Percentiles rank a stretch among this genome's conserved stretches.
Evolutionary conservation across 1,140 invertebrate genomes (phyloP).

Genomic region (Magallana angulata): DNA sequence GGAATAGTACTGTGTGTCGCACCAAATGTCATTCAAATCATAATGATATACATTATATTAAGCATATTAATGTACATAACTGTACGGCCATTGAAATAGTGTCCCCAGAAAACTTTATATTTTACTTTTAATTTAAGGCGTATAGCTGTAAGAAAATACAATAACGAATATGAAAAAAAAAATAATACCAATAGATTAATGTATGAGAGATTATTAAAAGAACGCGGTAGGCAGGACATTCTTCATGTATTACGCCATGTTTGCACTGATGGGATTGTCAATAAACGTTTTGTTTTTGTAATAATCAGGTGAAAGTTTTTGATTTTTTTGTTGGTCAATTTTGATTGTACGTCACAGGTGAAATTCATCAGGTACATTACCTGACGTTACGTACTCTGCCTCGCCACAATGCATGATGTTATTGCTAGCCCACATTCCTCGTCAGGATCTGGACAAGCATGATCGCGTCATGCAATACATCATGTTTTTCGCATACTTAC

Average conservation of each 20-base stretch:
- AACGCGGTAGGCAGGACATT: neutral
- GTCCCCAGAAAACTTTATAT: too few species aligned
- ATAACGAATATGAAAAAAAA: too few species aligned
- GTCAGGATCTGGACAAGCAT: neutral
- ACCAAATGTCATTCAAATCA: neutral
- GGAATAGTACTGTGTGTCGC: neutral
- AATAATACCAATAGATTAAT: too few species aligned
- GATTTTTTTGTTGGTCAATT: conserved; percentile 6
- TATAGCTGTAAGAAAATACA: too few species aligned
- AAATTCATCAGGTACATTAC: conserved; percentile 15
- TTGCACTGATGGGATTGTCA: neutral
- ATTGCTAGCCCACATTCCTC: neutral
- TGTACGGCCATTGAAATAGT: too few species aligned
- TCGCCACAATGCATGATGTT: neutral
- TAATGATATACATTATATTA: too few species aligned
- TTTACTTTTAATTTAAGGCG: too few species aligned
- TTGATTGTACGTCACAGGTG: conserved; percentile 4
- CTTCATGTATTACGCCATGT: neutral
- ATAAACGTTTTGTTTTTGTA: neutral
- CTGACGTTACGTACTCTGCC: neutral
- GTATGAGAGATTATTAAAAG: too few species aligned
- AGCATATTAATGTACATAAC: too few species aligned
- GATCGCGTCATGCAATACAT: conserved; percentile 30
- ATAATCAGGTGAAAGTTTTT: neutral
- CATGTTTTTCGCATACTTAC: neutral